Evolutionary conservation across 2,113 vertebrate species (phyloP).

Genomic region (Ursus arctos): DNA sequence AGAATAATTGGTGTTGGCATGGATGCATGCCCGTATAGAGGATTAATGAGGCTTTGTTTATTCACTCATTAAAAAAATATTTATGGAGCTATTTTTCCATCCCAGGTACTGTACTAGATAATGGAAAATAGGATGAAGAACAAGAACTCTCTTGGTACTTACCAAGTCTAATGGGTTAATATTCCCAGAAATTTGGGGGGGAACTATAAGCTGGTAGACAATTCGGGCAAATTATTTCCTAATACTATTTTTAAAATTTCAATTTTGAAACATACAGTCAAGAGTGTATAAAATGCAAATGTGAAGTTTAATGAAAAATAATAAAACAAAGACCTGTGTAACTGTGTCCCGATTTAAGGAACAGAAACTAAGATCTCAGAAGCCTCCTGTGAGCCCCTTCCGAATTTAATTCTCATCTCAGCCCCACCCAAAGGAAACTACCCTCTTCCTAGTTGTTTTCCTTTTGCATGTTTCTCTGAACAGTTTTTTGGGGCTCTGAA

Average conservation of each 20-base stretch:
- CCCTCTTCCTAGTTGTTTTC: background rate
- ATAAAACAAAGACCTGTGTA: background rate
- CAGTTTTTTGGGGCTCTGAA: background rate
- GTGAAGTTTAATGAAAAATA: background rate
- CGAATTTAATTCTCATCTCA: background rate
- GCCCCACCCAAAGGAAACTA: background rate
- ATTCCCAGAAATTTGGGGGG: background rate
- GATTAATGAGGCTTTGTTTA: conserved; percentile 46
- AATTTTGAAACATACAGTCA: background rate
- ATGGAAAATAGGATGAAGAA: background rate
- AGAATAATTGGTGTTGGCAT: conserved; percentile 25
- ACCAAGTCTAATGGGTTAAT: background rate
- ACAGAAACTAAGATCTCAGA: background rate
- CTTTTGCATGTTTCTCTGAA: background rate
- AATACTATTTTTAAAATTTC: background rate
- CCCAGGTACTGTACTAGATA: background rate
- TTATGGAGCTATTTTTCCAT: background rate
- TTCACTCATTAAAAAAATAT: conserved; percentile 48
- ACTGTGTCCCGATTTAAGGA: background rate
- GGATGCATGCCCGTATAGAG: background rate
- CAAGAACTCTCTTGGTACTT: background rate
- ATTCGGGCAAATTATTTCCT: conserved; percentile 20
- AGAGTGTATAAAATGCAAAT: background rate
- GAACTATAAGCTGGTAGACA: background rate
- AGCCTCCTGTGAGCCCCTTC: background rate